Conservation (phyloP, 2,113 vertebrate species). For the Nanorana parkeri region DNA sequence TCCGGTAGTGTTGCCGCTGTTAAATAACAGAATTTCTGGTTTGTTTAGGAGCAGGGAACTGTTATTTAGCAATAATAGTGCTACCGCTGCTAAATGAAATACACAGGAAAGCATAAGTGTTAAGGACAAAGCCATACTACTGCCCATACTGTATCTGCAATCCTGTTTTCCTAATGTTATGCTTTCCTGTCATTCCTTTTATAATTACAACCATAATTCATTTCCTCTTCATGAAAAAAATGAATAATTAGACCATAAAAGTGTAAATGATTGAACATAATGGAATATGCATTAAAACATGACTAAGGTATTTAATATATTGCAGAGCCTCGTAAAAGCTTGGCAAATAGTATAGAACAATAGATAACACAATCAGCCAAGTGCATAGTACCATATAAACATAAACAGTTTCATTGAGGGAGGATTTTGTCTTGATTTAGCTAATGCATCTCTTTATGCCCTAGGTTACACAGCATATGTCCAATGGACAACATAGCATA, state of each 20-base stretch:
- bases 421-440: constrained; percentile 32
- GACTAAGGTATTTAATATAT: background rate
- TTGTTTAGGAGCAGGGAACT: no score
- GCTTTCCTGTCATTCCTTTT: background rate
- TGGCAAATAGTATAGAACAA: background rate
- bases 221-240: background rate
- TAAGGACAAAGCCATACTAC: no score
- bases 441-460: constrained; percentile 40
- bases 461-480: constrained; percentile 28
- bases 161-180: background rate
- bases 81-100: no score
- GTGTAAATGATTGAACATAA: background rate
- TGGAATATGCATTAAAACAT: background rate
- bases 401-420: constrained; percentile 6
- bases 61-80: no score
- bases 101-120: no score
- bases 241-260: background rate
- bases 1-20: no score
- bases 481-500: constrained; percentile 32
- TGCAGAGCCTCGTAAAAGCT: background rate
- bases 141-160: no score
- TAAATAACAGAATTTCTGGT: no score
- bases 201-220: background rate
- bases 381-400: constrained; percentile 20
- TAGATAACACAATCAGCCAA: constrained; percentile 8